Percentiles rank a stretch among this genome's conserved stretches.
Conservation (phyloP, 64 coral and sea anemone genomes). For the Trachythela sp. region DNA sequence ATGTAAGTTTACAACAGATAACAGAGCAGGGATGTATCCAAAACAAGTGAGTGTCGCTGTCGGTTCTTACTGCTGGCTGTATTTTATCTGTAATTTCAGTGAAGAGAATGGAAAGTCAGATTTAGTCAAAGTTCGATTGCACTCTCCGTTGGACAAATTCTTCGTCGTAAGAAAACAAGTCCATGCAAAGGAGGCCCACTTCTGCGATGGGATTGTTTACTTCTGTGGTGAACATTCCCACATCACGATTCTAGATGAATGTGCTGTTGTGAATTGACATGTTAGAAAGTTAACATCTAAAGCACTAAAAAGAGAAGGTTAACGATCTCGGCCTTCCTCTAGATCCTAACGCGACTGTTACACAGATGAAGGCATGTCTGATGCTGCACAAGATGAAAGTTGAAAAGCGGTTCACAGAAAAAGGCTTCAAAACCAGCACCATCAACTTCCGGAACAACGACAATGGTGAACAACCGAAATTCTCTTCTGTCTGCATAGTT, state of each 20-base stretch:
- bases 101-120: constrained; percentile 26
- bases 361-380: constrained; percentile 41
- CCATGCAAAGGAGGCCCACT: constrained; percentile 40
- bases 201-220: constrained; percentile 17
- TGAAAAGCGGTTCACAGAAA: background rate
- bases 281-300: constrained; percentile 32
- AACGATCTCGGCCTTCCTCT: background rate
- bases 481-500: constrained; percentile 53
- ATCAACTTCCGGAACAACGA: constrained; percentile 43
- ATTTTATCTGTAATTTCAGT: constrained; percentile 43
- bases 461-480: constrained; percentile 42
- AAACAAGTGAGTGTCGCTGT: constrained; percentile 49
- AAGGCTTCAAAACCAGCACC: constrained; percentile 7
- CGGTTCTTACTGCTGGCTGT: constrained; percentile 43
- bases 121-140: constrained; percentile 18
- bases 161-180: constrained; percentile 15
- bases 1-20: constrained; percentile 50
- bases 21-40: constrained; percentile 57
- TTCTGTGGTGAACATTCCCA: background rate
- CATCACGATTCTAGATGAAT: background rate
- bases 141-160: constrained; percentile 35
- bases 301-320: constrained; percentile 36
- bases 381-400: constrained; percentile 35
- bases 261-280: constrained; percentile 13
- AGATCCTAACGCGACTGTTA: constrained; percentile 15